These are phyloP conservation scores for Dicrostonyx torquatus DNA, from an alignment of 2,797 vertebrate genomes.

Conservation along the genomic window DNA sequence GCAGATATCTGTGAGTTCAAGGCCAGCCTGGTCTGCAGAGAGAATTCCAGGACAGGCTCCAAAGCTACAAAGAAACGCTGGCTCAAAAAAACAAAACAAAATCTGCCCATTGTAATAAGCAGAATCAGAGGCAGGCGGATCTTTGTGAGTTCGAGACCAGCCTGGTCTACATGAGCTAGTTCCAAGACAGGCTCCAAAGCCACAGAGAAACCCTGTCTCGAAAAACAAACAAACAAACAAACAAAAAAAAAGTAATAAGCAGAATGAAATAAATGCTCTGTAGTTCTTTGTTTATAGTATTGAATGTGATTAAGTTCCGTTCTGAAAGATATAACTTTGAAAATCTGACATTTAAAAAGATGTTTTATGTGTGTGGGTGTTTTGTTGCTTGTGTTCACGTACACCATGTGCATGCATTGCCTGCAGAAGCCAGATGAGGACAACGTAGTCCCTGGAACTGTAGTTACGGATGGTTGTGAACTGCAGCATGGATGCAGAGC, in stretches of 20 bases:
- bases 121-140: not conserved
- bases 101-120: not conserved
- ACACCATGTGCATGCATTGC: not conserved
- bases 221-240: no score
- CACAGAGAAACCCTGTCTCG: no score
- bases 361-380: not conserved
- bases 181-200: no score
- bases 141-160: no score
- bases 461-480: not conserved
- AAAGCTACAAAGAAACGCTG: no score
- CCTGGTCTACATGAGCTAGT: no score
- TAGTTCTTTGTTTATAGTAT: not conserved
- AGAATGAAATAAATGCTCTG: slow-evolving; percentile 13
- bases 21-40: no score
- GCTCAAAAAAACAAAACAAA: no score
- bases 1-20: no score
- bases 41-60: no score
- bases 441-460: not conserved
- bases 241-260: not conserved
- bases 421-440: not conserved
- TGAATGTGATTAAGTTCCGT: not conserved
- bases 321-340: slow-evolving; percentile 7
- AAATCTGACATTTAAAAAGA: not conserved
- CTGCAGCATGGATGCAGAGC: not conserved
- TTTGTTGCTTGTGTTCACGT: not conserved